Evolutionary conservation across 2,888 invertebrate species (phyloP).

Genomic region (Xiphydria camelus): DNA sequence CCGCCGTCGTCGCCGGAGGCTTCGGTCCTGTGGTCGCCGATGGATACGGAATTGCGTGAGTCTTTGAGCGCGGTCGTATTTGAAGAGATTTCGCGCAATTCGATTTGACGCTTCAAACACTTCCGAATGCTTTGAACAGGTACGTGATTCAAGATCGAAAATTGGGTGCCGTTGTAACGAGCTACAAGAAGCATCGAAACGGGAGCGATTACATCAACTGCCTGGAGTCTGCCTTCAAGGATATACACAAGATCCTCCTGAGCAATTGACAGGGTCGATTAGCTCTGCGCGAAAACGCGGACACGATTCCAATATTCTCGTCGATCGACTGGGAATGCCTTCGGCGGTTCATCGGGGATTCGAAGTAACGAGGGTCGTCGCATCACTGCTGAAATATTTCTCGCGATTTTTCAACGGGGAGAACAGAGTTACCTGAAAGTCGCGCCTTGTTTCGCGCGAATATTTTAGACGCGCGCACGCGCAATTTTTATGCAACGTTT

Average conservation of each 20-base stretch:
- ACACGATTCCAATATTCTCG: too few relatives aligned
- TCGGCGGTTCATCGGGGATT: too few relatives aligned
- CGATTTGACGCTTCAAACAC: constrained; percentile 4
- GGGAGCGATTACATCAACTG: constrained; percentile 74
- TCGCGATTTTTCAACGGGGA: too few relatives aligned
- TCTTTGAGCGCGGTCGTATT: not conserved
- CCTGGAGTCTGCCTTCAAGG: constrained; percentile 72
- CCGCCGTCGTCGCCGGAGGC: constrained; percentile 83
- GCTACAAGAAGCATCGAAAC: constrained; percentile 73
- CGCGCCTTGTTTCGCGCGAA: too few relatives aligned
- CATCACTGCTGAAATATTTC: too few relatives aligned
- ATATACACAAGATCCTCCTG: constrained; percentile 62
- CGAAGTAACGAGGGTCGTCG: too few relatives aligned
- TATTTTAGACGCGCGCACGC: too few relatives aligned
- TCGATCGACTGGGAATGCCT: too few relatives aligned
- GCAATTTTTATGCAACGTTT: too few relatives aligned
- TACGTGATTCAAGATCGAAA: constrained; percentile 84
- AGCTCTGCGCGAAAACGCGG: too few relatives aligned
- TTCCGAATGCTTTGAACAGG: constrained; percentile 62
- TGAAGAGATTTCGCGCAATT: not conserved
- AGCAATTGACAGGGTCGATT: too few relatives aligned
- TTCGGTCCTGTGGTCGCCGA: constrained; percentile 92
- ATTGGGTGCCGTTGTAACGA: constrained; percentile 81
- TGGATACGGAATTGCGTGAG: constrained; percentile 91
- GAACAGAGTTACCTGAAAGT: too few relatives aligned